Base-by-base conservation (phyloP, 1,140 invertebrate species). In the Drosophila quadrilineata region DNA sequence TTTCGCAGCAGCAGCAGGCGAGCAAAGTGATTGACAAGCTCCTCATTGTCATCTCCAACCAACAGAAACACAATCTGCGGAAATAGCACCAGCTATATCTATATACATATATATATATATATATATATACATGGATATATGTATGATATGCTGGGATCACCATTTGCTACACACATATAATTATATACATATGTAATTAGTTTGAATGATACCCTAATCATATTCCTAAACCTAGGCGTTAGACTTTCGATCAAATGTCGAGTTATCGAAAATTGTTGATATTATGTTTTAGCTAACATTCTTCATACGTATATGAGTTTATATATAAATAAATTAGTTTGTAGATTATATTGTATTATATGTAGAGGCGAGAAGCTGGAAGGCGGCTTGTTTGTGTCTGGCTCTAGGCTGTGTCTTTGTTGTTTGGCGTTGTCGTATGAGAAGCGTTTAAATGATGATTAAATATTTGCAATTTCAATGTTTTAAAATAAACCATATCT, bases 21-120 rank as follows among this genome's bases (percentile, higher is more conserved):
- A 89, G 77, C 71, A 89, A 89, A 60, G 88, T 89, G 48, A 90
- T 90, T 24, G 88, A 90, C 48, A 89, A 89, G 56, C 71, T 90
- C 45, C 66, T 90, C 29, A 85, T 89, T 49, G 88, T 89, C 2
- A 89, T 89, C 10, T 89, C 88, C 29, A 89, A 89, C 62, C 88
- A 89, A 49, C 88, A 89, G 38, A 89, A 88, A 52, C 87, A 89
- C 29, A 88, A 89, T 75, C 68, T 89, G 57, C 86, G 87, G 35
- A 89, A 89, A 63, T 89, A 76, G 62, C 49, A 31, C 14, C 49
- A 45, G 22, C 36, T n/a, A 59, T 48, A n/a, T n/a, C n/a, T n/a
- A n/a, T n/a, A n/a, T n/a, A n/a, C n/a, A n/a, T n/a, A n/a, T n/a
- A n/a, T n/a, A n/a, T n/a, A n/a, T n/a, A n/a, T n/a, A n/a, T n/a